Evolutionary conservation across 1,140 invertebrate genomes (phyloP).

Genomic region (Neodiprion lecontei): DNA sequence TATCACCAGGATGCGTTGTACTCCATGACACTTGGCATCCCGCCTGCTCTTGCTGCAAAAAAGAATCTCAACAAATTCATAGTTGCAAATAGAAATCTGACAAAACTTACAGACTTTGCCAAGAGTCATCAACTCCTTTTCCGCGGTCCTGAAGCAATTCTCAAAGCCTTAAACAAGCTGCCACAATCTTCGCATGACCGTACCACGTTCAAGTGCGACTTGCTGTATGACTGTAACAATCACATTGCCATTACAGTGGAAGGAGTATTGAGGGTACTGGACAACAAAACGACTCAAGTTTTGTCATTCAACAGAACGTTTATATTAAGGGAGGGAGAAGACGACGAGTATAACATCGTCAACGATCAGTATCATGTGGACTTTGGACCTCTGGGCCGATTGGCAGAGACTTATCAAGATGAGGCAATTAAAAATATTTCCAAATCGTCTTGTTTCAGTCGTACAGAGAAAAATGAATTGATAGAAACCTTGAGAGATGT

Average conservation of each 20-base stretch:
- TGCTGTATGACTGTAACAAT: constrained; percentile 38
- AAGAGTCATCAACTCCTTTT: constrained; percentile 40
- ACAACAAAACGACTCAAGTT: constrained; percentile 26
- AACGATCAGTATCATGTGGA: constrained; percentile 52
- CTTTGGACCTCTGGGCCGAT: constrained; percentile 18
- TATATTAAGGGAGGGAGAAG: constrained; percentile 35
- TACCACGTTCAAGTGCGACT: constrained; percentile 41
- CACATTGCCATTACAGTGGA: constrained; percentile 39
- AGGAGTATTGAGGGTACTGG: constrained; percentile 43
- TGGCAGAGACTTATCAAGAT: constrained; percentile 24
- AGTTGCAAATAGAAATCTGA: constrained; percentile 40
- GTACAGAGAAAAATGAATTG: constrained; percentile 41
- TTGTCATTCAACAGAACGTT: constrained; percentile 53
- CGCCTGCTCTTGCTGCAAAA: constrained; percentile 16
- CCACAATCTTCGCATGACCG: constrained; percentile 48
- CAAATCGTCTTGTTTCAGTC: constrained; percentile 36
- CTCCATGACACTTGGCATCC: constrained; percentile 44
- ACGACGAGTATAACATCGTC: constrained; percentile 52
- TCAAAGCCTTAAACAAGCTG: constrained; percentile 37
- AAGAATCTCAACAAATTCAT: constrained; percentile 26
- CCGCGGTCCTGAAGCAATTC: constrained; percentile 45
- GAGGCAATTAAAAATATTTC: constrained; percentile 28
- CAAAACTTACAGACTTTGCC: constrained; percentile 24
- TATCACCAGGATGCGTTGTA: constrained; percentile 51
- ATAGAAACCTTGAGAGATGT: constrained; percentile 35